Conservation (phyloP, 2,113 vertebrate species). For the Ptilorrhoa leucosticta region DNA sequence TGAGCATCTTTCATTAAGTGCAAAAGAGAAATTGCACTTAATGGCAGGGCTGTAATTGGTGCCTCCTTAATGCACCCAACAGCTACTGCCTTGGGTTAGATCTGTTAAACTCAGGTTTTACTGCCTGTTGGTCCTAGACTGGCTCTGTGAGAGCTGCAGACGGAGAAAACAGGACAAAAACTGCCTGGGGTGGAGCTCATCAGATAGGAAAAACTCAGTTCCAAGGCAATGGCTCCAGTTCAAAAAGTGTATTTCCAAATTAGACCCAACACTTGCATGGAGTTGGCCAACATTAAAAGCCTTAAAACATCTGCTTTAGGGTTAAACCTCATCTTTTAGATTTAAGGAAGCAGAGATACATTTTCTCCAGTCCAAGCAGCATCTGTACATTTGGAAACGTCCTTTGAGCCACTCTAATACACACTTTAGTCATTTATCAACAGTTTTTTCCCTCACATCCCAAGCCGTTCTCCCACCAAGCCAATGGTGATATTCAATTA, state of each 20-base stretch:
- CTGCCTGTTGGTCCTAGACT: neutral
- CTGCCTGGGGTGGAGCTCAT: neutral
- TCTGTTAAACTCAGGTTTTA: neutral
- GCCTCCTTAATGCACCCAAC: neutral
- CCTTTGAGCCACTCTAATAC: neutral
- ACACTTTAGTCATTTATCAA: accelerated
- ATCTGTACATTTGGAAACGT: neutral
- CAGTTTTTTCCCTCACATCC: neutral
- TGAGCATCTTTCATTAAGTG: neutral
- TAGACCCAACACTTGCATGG: neutral
- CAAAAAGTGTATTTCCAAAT: neutral
- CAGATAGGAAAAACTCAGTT: neutral
- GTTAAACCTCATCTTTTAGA: neutral
- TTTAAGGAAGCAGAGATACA: neutral
- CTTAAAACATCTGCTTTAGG: neutral
- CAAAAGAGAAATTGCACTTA: neutral
- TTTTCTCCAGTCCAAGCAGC: neutral
- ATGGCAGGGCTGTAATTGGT: neutral
- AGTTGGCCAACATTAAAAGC: neutral
- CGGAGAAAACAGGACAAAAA: neutral
- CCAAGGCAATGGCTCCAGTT: neutral
- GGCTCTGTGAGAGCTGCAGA: neutral
- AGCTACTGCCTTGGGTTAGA: neutral
- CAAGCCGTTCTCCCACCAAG: neutral
- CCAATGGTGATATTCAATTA: too few relatives aligned